phyloP scores from a whole-genome alignment of 2,113 vertebrate genomes.

The Sitta europaea region DNA sequence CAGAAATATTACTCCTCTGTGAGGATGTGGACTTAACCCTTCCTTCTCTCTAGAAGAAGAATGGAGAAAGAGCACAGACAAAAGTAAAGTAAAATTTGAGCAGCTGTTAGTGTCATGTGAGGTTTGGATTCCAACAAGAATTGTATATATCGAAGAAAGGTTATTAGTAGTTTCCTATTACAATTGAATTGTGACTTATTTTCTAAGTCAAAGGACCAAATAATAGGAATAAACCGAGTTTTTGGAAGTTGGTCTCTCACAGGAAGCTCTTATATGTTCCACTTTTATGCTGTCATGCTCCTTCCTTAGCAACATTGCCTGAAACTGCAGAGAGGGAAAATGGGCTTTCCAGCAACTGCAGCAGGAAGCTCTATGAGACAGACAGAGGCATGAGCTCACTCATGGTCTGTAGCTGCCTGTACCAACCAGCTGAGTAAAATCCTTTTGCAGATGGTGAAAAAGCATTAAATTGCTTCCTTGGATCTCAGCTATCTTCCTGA shows the following conservation, averaged over 20 bases:
- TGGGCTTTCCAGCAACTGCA: background rate
- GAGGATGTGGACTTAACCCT: background rate
- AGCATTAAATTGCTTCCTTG: background rate
- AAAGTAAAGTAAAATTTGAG: background rate
- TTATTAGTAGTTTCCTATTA: background rate
- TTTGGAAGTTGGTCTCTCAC: background rate
- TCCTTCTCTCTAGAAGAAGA: background rate
- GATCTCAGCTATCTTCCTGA: background rate
- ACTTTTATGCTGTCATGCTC: background rate
- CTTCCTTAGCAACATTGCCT: background rate
- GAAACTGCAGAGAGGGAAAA: background rate
- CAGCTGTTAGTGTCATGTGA: background rate
- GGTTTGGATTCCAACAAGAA: background rate
- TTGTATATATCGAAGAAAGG: background rate
- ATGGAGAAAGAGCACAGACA: background rate
- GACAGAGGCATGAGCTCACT: background rate
- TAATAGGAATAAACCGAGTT: background rate
- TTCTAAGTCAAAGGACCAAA: background rate
- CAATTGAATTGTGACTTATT: background rate
- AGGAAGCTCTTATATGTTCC: background rate
- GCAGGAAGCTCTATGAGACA: conserved; percentile 1
- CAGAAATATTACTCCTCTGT: conserved; percentile 1
- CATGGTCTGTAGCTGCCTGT: background rate
- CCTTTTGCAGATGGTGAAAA: conserved; percentile 8
- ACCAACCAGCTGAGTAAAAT: conserved; percentile 5